Evolutionary conservation across 2,888 invertebrate species (phyloP), one percentile per base, ranked within the genome.

Genomic region (Strigamia transsilvanica): DNA sequence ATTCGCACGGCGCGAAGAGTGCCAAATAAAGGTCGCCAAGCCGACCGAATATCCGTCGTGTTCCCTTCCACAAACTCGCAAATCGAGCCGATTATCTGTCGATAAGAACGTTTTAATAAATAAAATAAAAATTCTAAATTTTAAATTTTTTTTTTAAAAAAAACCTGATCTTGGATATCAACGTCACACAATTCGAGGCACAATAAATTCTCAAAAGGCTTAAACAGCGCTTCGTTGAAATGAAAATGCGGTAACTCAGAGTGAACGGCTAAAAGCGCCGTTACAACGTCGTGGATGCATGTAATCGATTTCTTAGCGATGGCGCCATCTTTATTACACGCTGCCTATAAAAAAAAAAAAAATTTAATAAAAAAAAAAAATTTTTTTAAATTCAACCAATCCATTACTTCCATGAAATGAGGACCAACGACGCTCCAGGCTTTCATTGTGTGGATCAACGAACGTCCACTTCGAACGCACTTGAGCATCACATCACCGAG

Each of bases 21-120:
- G 13, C 97, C 97, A 87, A 99, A 99, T 1, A 99, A 89, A 0
- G 98, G 96, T 82, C 98, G 91, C 98, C 98, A 99, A 0, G 98
- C 98, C 0, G 97, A 97, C 85, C 95, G 92, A 66, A 98, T 96
- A 89, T 98, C 97, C 83, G 94, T 93, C 85, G 96, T 91, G 87
- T 96, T 97, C 0, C 95, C 95, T 88, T 98, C 97, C 0, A 99
- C 98, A 86, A 98, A 95, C 88, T 97, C 97, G 88, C 97, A 97
- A 79, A 98, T 93, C 85, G 96, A 97, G 82, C 96, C 95, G 77
- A 98, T 95, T 85, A 99, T 96, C 94, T 96, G 80, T 10, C 15
- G 10, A 42, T 51, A 79, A 80, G 18, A 18, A 80, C 21, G 56
- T 73, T 34, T 56, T 34, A 82, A 80, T 46, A 27, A 27, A 27